Evolutionary conservation across 2,797 vertebrate species (phyloP).

Genomic region (Coluber constrictor): DNA sequence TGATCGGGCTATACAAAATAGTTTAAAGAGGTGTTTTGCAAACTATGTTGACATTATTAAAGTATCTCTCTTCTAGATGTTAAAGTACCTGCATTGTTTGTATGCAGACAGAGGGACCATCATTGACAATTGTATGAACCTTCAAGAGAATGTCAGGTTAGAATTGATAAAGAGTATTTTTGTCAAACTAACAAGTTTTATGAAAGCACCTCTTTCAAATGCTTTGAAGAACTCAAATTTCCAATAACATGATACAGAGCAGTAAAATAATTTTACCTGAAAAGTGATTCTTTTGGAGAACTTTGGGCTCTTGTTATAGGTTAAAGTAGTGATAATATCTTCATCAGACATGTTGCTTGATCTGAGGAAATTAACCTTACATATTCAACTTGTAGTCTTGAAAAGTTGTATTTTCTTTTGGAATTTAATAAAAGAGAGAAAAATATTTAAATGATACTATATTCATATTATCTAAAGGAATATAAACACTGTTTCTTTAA

Average conservation of each 20-base stretch:
- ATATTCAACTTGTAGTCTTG: constrained; percentile 4
- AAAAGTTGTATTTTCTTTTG: neutral
- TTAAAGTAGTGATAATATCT: constrained; percentile 72
- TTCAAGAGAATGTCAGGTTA: neutral
- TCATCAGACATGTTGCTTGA: constrained; percentile 70
- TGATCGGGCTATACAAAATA: neutral
- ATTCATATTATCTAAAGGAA: neutral
- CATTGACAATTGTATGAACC: neutral
- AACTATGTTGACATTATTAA: neutral
- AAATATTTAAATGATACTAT: neutral
- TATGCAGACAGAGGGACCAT: neutral
- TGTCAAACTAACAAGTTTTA: neutral
- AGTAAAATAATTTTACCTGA: constrained; percentile 73
- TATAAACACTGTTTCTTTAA: neutral
- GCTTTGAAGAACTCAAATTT: neutral
- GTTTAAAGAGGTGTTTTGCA: neutral
- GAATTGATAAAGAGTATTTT: neutral
- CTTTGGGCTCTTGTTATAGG: constrained; percentile 81
- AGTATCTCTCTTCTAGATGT: neutral
- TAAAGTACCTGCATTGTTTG: neutral
- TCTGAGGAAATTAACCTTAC: neutral
- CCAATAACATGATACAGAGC: neutral
- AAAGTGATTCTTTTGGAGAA: constrained; percentile 82
- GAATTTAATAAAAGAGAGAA: constrained; percentile 31
- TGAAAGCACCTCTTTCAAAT: neutral